These are phyloP conservation scores for Coptotermes formosanus DNA, from an alignment of 1,140 invertebrate species.

Conservation along the genomic window DNA sequence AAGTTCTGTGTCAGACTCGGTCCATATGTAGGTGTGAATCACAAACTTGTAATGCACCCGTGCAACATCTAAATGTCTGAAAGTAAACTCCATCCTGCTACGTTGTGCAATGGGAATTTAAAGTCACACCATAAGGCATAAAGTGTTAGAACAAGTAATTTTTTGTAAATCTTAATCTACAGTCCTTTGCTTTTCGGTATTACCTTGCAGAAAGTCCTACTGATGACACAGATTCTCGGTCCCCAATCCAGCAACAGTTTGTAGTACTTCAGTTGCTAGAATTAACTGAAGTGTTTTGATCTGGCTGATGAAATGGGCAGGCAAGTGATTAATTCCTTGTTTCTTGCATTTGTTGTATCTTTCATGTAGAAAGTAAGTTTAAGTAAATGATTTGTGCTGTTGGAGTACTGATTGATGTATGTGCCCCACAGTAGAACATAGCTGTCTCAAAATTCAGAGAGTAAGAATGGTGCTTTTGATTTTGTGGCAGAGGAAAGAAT, in stretches of 20 bases:
- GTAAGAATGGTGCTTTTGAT: slow-evolving; percentile 27
- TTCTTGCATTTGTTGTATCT: slow-evolving; percentile 40
- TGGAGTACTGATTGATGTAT: too few relatives aligned
- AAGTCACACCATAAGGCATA: too few relatives aligned
- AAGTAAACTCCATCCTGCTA: too few relatives aligned
- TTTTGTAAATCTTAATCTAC: background rate
- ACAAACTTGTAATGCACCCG: too few relatives aligned
- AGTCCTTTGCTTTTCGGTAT: background rate
- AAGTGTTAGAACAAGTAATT: background rate
- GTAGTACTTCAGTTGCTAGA: slow-evolving; percentile 61
- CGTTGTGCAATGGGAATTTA: too few relatives aligned
- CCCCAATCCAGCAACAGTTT: slow-evolving; percentile 55
- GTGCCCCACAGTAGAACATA: background rate
- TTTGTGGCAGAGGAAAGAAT: too few relatives aligned
- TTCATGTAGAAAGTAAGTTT: background rate
- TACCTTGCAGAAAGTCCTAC: background rate
- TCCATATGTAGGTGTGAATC: too few relatives aligned
- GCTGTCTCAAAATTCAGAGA: too few relatives aligned
- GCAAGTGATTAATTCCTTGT: slow-evolving; percentile 44
- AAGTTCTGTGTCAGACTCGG: too few relatives aligned
- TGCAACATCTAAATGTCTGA: too few relatives aligned
- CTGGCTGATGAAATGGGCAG: slow-evolving; percentile 63
- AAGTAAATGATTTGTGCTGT: background rate
- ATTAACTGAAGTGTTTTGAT: slow-evolving; percentile 60
- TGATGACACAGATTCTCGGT: slow-evolving; percentile 46